Conservation (phyloP, 2,888 invertebrate genomes). For the Ichneumon xanthorius region DNA sequence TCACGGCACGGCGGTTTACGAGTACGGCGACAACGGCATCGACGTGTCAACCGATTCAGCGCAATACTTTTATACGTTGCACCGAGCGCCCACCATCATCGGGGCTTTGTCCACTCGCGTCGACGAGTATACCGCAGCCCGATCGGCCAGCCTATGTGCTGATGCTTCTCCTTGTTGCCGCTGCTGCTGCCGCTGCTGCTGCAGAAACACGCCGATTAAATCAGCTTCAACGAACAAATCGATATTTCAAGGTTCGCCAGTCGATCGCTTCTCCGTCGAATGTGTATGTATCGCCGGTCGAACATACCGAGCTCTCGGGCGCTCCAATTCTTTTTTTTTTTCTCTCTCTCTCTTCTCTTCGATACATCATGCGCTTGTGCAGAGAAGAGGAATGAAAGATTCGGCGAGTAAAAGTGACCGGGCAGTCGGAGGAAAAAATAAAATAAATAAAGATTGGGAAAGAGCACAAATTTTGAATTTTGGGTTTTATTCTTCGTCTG, state of each 20-base stretch:
- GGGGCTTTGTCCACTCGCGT: slow-evolving; percentile 73
- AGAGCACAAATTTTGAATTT: too few relatives aligned
- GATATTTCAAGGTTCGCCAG: slow-evolving; percentile 81
- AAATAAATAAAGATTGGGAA: neutral
- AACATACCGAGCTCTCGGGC: slow-evolving; percentile 32
- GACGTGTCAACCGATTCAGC: slow-evolving; percentile 49
- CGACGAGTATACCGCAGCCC: slow-evolving; percentile 67
- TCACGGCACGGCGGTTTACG: slow-evolving; percentile 35
- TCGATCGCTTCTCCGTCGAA: slow-evolving; percentile 63
- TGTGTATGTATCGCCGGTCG: slow-evolving; percentile 31
- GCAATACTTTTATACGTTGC: slow-evolving; percentile 24
- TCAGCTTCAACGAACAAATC: slow-evolving; percentile 81
- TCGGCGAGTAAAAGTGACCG: neutral
- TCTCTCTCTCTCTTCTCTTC: neutral
- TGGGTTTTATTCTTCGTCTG: slow-evolving; percentile 11
- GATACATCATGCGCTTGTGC: neutral
- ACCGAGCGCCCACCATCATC: slow-evolving; percentile 48
- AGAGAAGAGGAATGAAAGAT: neutral
- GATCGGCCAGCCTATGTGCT: slow-evolving; percentile 22
- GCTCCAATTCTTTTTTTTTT: slow-evolving; percentile 20
- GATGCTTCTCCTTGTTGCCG: slow-evolving; percentile 41
- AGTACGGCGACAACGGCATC: slow-evolving; percentile 32
- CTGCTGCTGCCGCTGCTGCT: slow-evolving; percentile 56
- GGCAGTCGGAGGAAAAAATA: neutral
- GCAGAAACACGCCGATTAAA: slow-evolving; percentile 76